Evolutionary conservation across 1,140 invertebrate species (phyloP).

Genomic region (Scaptomyza montana): DNA sequence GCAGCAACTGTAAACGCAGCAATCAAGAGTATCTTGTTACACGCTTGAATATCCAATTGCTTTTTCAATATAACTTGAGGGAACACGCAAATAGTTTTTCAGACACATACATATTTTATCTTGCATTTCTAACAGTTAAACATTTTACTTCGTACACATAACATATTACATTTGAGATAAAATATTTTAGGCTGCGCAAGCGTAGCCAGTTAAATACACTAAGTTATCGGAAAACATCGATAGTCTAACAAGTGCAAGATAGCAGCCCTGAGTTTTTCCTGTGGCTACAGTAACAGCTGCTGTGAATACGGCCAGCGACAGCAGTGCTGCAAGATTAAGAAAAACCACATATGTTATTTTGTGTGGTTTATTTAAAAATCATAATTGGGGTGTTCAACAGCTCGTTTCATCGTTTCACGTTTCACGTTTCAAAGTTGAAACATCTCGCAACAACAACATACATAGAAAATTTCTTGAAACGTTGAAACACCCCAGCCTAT

Average conservation of each 20-base stretch:
- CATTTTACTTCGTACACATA: background rate
- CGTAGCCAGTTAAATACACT: conserved; percentile 42
- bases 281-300: conserved; percentile 42
- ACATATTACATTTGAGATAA: conserved; percentile 6
- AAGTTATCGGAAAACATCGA: conserved; percentile 21
- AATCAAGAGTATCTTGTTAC: conserved; percentile 35
- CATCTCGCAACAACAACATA: too few relatives aligned
- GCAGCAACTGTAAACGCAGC: conserved; percentile 35
- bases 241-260: conserved; percentile 5
- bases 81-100: background rate
- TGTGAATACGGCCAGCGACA: conserved; percentile 2
- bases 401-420: too few relatives aligned
- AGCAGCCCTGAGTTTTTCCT: background rate
- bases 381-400: too few relatives aligned
- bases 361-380: too few relatives aligned
- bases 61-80: background rate
- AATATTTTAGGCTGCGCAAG: conserved; percentile 40
- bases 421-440: too few relatives aligned
- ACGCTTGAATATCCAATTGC: background rate
- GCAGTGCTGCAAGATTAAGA: too few relatives aligned
- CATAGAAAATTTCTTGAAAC: too few relatives aligned
- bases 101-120: conserved; percentile 20
- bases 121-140: background rate
- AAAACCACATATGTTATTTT: too few relatives aligned
- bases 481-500: too few relatives aligned